phyloP scores from a whole-genome alignment of 2,888 invertebrate species.

The Drosophila lacicola region DNA sequence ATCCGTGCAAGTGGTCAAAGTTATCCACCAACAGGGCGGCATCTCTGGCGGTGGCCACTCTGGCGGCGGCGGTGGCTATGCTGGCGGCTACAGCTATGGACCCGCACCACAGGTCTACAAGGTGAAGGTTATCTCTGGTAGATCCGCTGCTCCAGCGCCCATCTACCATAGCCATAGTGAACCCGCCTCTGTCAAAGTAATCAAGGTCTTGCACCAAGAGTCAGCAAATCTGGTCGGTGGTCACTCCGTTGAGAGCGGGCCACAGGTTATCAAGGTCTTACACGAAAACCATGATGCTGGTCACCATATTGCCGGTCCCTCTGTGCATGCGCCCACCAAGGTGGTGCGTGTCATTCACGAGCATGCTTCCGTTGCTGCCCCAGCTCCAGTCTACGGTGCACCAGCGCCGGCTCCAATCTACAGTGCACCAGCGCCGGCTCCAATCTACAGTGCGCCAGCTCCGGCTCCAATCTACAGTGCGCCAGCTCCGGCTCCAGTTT shows the following conservation, averaged over 20 bases:
- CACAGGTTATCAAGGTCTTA: conserved; percentile 64
- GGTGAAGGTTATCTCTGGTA: conserved; percentile 72
- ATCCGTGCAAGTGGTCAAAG: conserved; percentile 66
- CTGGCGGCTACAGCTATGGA: conserved; percentile 64
- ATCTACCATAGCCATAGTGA: conserved; percentile 36
- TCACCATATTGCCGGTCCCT: conserved; percentile 8
- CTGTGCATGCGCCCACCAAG: conserved; percentile 53
- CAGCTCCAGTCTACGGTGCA: conserved; percentile 28
- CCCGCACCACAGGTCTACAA: conserved; percentile 66
- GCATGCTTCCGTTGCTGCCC: conserved; percentile 52
- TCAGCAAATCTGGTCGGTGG: conserved; percentile 32
- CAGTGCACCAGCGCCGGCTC: conserved; percentile 46
- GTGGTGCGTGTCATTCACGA: conserved; percentile 80
- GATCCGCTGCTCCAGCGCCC: conserved; percentile 40
- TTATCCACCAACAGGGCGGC: conserved; percentile 62
- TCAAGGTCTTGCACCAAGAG: conserved; percentile 71
- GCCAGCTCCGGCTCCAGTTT: conserved; percentile 34
- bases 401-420: conserved; percentile 36
- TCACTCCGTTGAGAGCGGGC: conserved; percentile 41
- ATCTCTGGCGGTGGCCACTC: conserved; percentile 36
- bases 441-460: conserved; percentile 41
- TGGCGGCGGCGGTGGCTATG: conserved; percentile 44
- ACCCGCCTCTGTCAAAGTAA: conserved; percentile 61
- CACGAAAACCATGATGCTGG: conserved; percentile 60
- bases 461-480: conserved; percentile 40